Evolutionary conservation across 2,888 invertebrate genomes (phyloP).

Genomic region (Micoletzkya japonica): DNA sequence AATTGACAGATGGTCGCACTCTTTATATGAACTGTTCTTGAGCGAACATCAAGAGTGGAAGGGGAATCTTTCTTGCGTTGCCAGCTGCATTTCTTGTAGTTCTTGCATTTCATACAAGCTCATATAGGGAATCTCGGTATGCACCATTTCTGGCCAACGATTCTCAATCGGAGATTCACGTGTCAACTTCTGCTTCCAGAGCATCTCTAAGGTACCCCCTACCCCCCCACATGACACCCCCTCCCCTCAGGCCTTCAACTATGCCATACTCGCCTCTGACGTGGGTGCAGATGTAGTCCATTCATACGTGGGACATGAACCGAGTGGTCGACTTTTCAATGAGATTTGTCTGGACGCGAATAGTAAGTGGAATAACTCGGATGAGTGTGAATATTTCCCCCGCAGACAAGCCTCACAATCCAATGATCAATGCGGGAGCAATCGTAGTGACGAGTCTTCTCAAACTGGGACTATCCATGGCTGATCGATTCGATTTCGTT

Average conservation of each 20-base stretch:
- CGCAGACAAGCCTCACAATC: conserved; percentile 94
- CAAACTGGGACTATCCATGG: conserved; percentile 55
- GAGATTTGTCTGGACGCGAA: conserved; percentile 52
- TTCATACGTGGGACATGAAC: conserved; percentile 51
- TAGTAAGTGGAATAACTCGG: conserved; percentile 27
- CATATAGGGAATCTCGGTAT: conserved; percentile 87
- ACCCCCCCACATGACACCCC: neutral
- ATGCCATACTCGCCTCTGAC: conserved; percentile 53
- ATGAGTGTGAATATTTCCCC: too few species aligned
- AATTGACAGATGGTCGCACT: too few species aligned
- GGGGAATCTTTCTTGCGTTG: too few species aligned
- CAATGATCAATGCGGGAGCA: conserved; percentile 97
- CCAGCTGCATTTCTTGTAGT: too few species aligned
- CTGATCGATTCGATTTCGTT: conserved; percentile 66
- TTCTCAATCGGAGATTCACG: conserved; percentile 77
- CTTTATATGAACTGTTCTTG: too few species aligned
- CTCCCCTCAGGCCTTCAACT: conserved; percentile 48
- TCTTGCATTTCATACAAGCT: neutral
- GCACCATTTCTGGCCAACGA: conserved; percentile 76
- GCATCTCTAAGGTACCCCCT: conserved; percentile 80
- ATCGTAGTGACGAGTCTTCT: conserved; percentile 84
- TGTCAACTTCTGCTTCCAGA: conserved; percentile 90
- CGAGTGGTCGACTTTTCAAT: conserved; percentile 51
- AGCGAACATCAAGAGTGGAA: too few species aligned
- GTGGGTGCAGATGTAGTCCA: conserved; percentile 50